Evolutionary conservation across 2,888 invertebrate genomes (phyloP), one percentile per base, ranked within the genome.

Genomic region (Mimas tiliae): DNA sequence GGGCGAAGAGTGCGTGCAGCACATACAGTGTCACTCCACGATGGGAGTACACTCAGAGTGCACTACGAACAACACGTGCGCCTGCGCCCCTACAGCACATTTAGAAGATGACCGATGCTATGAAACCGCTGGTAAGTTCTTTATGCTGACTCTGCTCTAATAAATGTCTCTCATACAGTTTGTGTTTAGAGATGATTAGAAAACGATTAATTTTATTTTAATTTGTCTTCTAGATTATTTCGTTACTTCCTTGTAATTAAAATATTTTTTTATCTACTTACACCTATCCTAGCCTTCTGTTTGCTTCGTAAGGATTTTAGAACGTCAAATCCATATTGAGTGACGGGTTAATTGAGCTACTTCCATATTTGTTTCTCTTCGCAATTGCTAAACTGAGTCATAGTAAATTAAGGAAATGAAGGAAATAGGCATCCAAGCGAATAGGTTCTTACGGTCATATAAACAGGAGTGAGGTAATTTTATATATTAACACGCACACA

Each of bases 1-100:
- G 19, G 91, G 90, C 3, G 93, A 94, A 55, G 82, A 83, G 42
- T 94, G 94, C 65, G 81, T 86, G 0, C 89, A 90, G 53, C 84
- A 92, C 72, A 90, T 94, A 64, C 94, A 94, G 69, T 94, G 94
- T 65, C 91, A 93, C 74, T 89, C 91, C 0, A 89, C 89, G 0
- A 85, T 91, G 73, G 92, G 93, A 0, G 84, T 93, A 1, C 91
- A 93, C 70, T 88, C 94, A 0, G 88, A 89, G 67, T 94, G 94
- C 73, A 69, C 27, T 27, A 27, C 70, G 0, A 75, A 78, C 50
- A 86, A 88, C 0, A 72, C 71, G 0, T 94, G 94, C 80, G 81
- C 83, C 0, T 94, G 94, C 80, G 80, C 88, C 45, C 65, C 79
- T 0, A 85, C 77, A 6, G 86, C 93, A 1, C 93, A 94, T 67